phyloP scores from a whole-genome alignment of 2,888 invertebrate species.

The Marasmarcha lunaedactyla region DNA sequence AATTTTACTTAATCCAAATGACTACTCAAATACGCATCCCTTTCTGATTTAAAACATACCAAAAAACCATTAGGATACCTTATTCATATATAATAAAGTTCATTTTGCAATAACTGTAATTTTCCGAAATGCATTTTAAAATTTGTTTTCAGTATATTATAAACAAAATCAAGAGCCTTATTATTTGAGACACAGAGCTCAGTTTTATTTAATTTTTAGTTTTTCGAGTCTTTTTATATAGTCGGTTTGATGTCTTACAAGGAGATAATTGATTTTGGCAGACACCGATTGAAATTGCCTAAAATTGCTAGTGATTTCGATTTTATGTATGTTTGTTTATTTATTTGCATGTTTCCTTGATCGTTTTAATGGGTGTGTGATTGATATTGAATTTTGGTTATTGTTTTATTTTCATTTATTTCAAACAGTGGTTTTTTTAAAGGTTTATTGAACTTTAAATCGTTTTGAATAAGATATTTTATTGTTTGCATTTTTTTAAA shows the following conservation, averaged over 20 bases:
- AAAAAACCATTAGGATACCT: background rate
- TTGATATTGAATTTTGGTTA: too few relatives aligned
- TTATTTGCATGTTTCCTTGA: conserved; percentile 29
- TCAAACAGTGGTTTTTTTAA: too few relatives aligned
- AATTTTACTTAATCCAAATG: conserved; percentile 46
- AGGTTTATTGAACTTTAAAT: too few relatives aligned
- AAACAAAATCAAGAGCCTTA: too few relatives aligned
- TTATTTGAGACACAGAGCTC: too few relatives aligned
- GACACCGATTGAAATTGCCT: conserved; percentile 36
- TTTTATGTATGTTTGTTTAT: conserved; percentile 10
- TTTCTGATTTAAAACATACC: background rate
- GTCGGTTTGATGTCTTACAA: conserved; percentile 32
- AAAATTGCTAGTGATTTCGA: conserved; percentile 34
- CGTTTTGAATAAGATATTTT: too few relatives aligned
- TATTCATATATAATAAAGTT: background rate
- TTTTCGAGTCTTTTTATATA: background rate
- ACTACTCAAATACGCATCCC: background rate
- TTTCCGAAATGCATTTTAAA: too few relatives aligned
- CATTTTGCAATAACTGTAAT: background rate
- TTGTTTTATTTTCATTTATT: too few relatives aligned
- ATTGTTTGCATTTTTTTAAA: too few relatives aligned
- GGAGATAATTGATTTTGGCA: conserved; percentile 60
- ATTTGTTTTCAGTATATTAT: too few relatives aligned
- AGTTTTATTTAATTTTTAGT: too few relatives aligned
- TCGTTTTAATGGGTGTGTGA: background rate